Conservation (phyloP, 2,797 vertebrate species). For the Synaphobranchus kaupii region DNA sequence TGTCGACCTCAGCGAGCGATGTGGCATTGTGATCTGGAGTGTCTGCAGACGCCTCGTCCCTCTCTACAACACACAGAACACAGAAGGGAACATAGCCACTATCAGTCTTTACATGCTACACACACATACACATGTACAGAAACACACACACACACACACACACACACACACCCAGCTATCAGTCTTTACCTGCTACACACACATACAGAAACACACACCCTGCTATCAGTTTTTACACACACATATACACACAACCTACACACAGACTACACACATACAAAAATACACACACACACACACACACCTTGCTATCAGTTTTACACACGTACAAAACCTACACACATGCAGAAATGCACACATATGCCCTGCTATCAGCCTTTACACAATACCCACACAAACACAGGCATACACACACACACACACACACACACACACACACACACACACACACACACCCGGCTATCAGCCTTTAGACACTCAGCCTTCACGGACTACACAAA, state of each 20-base stretch:
- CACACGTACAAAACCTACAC: too few species aligned
- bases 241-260: neutral
- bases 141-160: neutral
- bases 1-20: conserved; percentile 86
- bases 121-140: neutral
- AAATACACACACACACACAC: neutral
- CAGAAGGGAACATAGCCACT: conserved; percentile 22
- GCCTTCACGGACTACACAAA: neutral
- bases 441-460: neutral
- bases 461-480: too few species aligned
- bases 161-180: neutral
- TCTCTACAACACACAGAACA: conserved; percentile 74
- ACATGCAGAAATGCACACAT: neutral
- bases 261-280: neutral
- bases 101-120: neutral
- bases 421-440: neutral
- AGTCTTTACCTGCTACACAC: neutral
- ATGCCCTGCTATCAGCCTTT: neutral
- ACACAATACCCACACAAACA: neutral
- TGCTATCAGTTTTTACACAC: neutral
- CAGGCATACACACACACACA: neutral
- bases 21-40: conserved; percentile 83
- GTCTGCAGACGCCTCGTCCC: conserved; percentile 77
- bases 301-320: neutral
- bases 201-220: neutral